phyloP scores from a whole-genome alignment of 1,140 invertebrate genomes.

The Neelides sp. region DNA sequence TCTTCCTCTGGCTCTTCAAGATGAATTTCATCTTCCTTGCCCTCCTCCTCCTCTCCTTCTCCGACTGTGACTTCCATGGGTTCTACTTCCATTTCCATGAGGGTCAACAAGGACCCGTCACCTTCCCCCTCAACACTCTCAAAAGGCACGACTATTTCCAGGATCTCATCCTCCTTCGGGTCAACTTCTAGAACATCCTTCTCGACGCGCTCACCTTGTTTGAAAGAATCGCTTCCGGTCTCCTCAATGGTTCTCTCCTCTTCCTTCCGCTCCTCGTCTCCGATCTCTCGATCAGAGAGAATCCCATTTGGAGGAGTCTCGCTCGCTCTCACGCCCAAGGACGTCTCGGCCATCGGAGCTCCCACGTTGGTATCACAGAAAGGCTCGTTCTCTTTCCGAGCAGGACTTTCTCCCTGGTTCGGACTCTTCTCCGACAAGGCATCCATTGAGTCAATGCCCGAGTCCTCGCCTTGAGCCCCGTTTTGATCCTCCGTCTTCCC shows the following conservation, averaged over 20 bases:
- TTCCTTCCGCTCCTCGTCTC: neutral
- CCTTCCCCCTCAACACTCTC: too few species aligned
- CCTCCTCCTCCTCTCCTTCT: neutral
- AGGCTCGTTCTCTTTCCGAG: constrained; percentile 33
- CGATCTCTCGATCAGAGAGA: neutral
- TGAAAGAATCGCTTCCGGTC: neutral
- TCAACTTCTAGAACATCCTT: too few species aligned
- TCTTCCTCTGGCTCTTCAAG: neutral
- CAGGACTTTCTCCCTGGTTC: constrained; percentile 56
- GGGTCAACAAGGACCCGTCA: neutral
- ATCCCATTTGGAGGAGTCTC: too few species aligned
- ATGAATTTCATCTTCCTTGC: neutral
- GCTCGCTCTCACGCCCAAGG: too few species aligned
- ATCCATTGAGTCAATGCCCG: constrained; percentile 85
- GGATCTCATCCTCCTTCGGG: too few species aligned
- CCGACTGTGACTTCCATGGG: neutral
- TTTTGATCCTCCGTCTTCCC: constrained; percentile 32
- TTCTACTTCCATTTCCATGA: neutral
- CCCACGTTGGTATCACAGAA: constrained; percentile 4
- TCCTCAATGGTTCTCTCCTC: neutral
- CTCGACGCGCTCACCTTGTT: too few species aligned
- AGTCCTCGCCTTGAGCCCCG: constrained; percentile 58
- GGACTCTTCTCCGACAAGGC: constrained; percentile 81
- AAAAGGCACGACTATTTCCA: too few species aligned
- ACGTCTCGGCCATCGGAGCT: neutral